A percentile compares a stretch with the other conserved stretches of the same genome.
phyloP scores from a whole-genome alignment of 2,113 vertebrate species.

The Chaetodon trifascialis region DNA sequence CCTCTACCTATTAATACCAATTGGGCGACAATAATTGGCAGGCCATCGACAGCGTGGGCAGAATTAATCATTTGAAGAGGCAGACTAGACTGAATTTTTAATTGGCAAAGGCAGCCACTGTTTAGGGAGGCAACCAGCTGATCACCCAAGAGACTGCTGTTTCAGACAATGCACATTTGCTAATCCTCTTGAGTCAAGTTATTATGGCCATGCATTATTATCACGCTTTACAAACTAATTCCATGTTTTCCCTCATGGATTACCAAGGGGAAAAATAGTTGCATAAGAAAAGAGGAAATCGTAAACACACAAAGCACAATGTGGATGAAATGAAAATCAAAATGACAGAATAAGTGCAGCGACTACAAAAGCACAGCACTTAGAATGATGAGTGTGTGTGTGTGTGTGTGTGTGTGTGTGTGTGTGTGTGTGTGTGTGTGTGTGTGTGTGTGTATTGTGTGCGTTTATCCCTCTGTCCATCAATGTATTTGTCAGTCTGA shows the following conservation, averaged over 20 bases:
- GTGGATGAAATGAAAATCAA: conserved; percentile 63
- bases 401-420: conserved; percentile 19
- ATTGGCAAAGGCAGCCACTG: conserved; percentile 85
- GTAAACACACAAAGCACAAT: conserved; percentile 61
- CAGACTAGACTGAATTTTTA: conserved; percentile 83
- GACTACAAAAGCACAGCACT: conserved; percentile 40
- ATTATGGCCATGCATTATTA: conserved; percentile 86
- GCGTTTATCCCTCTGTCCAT: conserved; percentile 32
- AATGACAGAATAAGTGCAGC: conserved; percentile 53
- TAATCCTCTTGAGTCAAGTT: conserved; percentile 87
- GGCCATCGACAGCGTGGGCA: conserved; percentile 79
- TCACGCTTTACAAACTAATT: conserved; percentile 86
- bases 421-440: conserved; percentile 23
- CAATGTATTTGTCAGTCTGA: conserved; percentile 29
- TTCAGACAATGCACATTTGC: conserved; percentile 85
- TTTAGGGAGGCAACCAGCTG: conserved; percentile 83
- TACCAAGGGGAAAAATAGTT: conserved; percentile 67
- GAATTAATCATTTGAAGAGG: conserved; percentile 83
- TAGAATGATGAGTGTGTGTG: conserved; percentile 18
- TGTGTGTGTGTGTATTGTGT: conserved; percentile 27
- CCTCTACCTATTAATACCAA: conserved; percentile 83
- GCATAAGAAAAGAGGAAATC: conserved; percentile 58
- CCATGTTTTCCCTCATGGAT: conserved; percentile 85
- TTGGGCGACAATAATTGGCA: conserved; percentile 83
- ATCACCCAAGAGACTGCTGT: conserved; percentile 81